Evolutionary conservation across 1,140 invertebrate species (phyloP), one percentile per base, ranked within the genome.

Genomic region (Drosophila arawakana): DNA sequence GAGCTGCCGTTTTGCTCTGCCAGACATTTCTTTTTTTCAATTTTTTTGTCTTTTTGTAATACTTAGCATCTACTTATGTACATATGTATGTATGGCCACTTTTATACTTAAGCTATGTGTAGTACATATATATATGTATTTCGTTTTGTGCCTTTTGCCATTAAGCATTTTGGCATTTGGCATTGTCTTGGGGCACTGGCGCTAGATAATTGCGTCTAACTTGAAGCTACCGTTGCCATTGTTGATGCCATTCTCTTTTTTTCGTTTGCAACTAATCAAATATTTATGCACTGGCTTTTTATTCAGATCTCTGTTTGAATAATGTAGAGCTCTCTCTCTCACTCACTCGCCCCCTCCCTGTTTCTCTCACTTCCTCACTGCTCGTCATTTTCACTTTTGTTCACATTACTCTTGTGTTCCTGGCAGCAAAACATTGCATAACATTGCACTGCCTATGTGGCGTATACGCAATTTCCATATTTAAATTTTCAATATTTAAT

Each of bases 381-480:
- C 41, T 52, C 43, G 54, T 58, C 67, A 72, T 72, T 76, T 70
- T 76, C 74, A 83, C 76, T 55, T 60, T 81, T 65, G 9, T 50
- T 47, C 57, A 43, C 11, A 13, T 43, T 10, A 11, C 9, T 10
- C 9, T 11, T 41, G 39, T 41, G 9, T 43, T 43, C 41, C 41
- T 11, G 41, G 11, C 49, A 18, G 30, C 7, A n/a, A 34, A 52
- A 43, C 37, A 46, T 76, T 80, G 62, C 80, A 69, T 76, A 69
- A 60, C 55, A 55, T 58, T 75, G 54, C 43, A 13, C 54, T 58
- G 69, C 60, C 67, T 43, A 80, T 81, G 18, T 39, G 43, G 58
- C 81, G 81, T 84, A 84, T 84, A 46, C 76, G 71, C 68, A 84
- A 80, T 84, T 84, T 84, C 34, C 15, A 25, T 62, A 39, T 30